Evolutionary conservation across 2,113 vertebrate genomes (phyloP).

Genomic region (Paramisgurnus dabryanus): DNA sequence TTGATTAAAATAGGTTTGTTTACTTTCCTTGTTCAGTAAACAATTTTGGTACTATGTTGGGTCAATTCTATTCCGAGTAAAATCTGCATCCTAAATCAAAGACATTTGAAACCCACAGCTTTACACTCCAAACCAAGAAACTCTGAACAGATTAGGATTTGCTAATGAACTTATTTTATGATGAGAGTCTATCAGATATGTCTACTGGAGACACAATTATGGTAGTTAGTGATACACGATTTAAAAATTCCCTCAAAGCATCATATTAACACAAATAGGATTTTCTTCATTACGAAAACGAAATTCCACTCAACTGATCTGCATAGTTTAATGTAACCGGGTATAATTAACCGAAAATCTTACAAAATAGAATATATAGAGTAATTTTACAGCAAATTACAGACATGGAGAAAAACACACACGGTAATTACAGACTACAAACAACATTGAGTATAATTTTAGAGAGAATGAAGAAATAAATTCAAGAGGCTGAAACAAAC

Average conservation of each 20-base stretch:
- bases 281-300: slow-evolving; percentile 41
- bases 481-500: slow-evolving; percentile 34
- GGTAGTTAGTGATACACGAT: not conserved
- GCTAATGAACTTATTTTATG: not conserved
- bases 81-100: not conserved
- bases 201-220: slow-evolving; percentile 13
- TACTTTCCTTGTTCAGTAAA: too few species aligned
- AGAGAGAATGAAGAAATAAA: slow-evolving; percentile 16
- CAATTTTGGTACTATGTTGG: not conserved
- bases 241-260: slow-evolving; percentile 33
- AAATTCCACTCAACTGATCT: slow-evolving; percentile 55
- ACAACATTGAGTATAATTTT: slow-evolving; percentile 20
- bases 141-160: not conserved
- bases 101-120: not conserved
- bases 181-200: slow-evolving; percentile 13
- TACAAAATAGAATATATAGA: slow-evolving; percentile 41
- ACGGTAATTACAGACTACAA: slow-evolving; percentile 41
- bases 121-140: not conserved
- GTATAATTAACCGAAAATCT: slow-evolving; percentile 53
- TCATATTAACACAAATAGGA: slow-evolving; percentile 6
- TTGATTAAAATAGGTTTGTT: too few species aligned
- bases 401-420: slow-evolving; percentile 26
- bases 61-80: not conserved
- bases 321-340: slow-evolving; percentile 54
- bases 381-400: slow-evolving; percentile 58